These are phyloP conservation scores for Syngnathus acus DNA, from an alignment of 2,797 vertebrate species.

Conservation along the genomic window DNA sequence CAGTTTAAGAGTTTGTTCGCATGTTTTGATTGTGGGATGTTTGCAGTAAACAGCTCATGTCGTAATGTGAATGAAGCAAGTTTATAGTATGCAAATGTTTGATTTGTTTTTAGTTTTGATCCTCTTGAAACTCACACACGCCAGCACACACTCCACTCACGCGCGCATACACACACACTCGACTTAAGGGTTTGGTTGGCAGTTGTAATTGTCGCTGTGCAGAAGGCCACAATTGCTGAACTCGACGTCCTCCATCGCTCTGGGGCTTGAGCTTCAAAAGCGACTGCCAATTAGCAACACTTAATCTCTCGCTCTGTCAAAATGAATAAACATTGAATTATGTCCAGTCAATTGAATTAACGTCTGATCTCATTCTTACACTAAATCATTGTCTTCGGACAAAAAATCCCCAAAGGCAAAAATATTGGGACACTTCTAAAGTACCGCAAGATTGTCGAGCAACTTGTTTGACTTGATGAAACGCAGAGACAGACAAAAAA, in stretches of 20 bases:
- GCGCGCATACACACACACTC: slow-evolving; percentile 14
- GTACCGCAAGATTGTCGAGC: too few species aligned
- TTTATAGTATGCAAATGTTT: slow-evolving; percentile 49
- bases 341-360: slow-evolving; percentile 19
- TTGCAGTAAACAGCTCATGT: background rate
- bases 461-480: too few species aligned
- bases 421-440: too few species aligned
- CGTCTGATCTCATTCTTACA: slow-evolving; percentile 3
- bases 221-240: slow-evolving; percentile 19
- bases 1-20: background rate
- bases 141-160: background rate
- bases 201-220: slow-evolving; percentile 20
- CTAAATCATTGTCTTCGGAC: slow-evolving; percentile 17
- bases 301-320: slow-evolving; percentile 24
- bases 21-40: background rate
- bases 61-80: background rate
- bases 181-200: slow-evolving; percentile 28
- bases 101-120: slow-evolving; percentile 43
- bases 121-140: background rate
- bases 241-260: slow-evolving; percentile 33
- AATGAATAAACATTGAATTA: slow-evolving; percentile 38
- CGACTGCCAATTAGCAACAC: slow-evolving; percentile 38
- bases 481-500: too few species aligned
- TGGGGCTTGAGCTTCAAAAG: slow-evolving; percentile 18
- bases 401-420: too few species aligned